These are phyloP conservation scores for Danio aesculapii DNA, from an alignment of 2,797 vertebrate species.

Conservation along the genomic window DNA sequence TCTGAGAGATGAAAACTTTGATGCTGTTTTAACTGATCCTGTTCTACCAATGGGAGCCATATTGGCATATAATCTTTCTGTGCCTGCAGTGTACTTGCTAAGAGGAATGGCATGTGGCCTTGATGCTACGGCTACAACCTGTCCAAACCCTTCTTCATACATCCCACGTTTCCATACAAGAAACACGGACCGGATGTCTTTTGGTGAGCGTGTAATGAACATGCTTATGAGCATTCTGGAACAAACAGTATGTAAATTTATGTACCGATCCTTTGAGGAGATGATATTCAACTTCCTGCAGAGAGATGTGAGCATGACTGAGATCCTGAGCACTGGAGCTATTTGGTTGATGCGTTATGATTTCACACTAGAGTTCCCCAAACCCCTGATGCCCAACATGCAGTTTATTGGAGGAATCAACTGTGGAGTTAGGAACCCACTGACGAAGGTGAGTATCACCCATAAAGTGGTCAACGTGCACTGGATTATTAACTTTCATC, in stretches of 20 bases:
- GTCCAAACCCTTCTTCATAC: constrained; percentile 78
- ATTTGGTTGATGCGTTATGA: constrained; percentile 59
- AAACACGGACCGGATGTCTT: constrained; percentile 80
- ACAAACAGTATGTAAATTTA: constrained; percentile 55
- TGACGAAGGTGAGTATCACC: constrained; percentile 68
- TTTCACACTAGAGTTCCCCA: constrained; percentile 56
- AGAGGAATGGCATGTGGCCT: constrained; percentile 68
- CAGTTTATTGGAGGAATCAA: constrained; percentile 72
- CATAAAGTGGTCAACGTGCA: not conserved
- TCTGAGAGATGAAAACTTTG: constrained; percentile 68
- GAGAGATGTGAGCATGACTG: constrained; percentile 41
- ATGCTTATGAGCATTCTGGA: constrained; percentile 67
- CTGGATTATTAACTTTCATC: too few species aligned
- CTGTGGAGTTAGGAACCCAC: constrained; percentile 63
- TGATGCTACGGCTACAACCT: constrained; percentile 71
- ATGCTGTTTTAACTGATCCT: constrained; percentile 74
- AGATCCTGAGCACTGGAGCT: constrained; percentile 48
- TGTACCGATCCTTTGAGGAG: constrained; percentile 46
- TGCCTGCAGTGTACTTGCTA: constrained; percentile 70
- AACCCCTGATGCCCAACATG: constrained; percentile 77
- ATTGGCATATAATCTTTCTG: constrained; percentile 71
- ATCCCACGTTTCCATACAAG: constrained; percentile 73
- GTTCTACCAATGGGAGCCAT: constrained; percentile 72
- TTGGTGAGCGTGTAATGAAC: constrained; percentile 79
- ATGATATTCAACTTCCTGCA: constrained; percentile 57